These are phyloP conservation scores for Amiota minor DNA, from an alignment of 2,888 invertebrate genomes.

Conservation along the genomic window DNA sequence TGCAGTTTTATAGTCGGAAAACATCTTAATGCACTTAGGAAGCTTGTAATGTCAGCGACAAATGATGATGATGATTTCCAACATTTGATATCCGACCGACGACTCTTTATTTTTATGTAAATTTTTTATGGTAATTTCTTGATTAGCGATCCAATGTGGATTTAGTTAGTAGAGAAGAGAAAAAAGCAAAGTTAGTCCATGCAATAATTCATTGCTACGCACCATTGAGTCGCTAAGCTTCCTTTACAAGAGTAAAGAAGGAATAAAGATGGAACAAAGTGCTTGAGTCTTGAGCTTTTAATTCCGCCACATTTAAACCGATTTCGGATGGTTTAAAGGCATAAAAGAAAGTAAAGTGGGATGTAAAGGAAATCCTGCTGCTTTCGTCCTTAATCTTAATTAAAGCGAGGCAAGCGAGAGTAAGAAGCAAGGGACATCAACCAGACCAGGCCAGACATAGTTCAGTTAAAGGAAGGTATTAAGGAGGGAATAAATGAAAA, in stretches of 20 bases:
- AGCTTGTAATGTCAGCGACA: constrained; percentile 50
- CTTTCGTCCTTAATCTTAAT: constrained; percentile 72
- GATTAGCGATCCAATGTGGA: constrained; percentile 48
- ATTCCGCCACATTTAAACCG: constrained; percentile 56
- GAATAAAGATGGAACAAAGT: not conserved
- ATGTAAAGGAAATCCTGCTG: constrained; percentile 64
- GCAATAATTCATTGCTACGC: constrained; percentile 63
- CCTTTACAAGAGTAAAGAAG: not conserved
- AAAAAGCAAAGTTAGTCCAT: constrained; percentile 2
- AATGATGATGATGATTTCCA: constrained; percentile 13
- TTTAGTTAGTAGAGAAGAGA: constrained; percentile 19
- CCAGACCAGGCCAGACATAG: constrained; percentile 28
- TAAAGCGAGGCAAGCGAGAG: constrained; percentile 60
- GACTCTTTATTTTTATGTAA: constrained; percentile 6
- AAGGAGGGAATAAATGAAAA: constrained; percentile 42
- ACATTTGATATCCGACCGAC: too few relatives aligned
- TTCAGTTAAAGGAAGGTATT: constrained; percentile 42
- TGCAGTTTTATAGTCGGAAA: constrained; percentile 45
- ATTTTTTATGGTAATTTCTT: constrained; percentile 55
- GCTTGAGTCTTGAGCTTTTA: constrained; percentile 15
- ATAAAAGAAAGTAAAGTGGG: too few relatives aligned
- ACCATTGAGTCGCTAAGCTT: constrained; percentile 56
- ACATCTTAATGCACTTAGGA: constrained; percentile 73
- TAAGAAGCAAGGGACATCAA: not conserved
- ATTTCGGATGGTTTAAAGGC: constrained; percentile 50